These are phyloP conservation scores for Babylonia areolata DNA, from an alignment of 1,140 invertebrate species.

Conservation along the genomic window DNA sequence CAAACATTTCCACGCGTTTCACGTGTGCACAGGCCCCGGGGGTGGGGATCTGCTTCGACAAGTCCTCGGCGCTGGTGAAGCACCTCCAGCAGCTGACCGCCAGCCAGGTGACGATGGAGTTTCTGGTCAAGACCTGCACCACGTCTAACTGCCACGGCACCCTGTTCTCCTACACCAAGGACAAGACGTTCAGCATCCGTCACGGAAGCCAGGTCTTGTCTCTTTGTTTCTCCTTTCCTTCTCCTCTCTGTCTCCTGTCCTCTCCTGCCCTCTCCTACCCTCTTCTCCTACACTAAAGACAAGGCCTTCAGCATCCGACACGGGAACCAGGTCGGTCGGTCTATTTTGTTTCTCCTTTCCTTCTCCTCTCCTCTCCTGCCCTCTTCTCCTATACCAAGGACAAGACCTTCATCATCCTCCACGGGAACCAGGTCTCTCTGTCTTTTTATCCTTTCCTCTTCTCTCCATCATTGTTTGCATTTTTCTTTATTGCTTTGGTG, in stretches of 20 bases:
- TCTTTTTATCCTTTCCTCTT: too few relatives aligned
- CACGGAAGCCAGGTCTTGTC: neutral
- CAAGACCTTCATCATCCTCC: too few relatives aligned
- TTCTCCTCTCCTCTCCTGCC: too few relatives aligned
- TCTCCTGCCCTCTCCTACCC: neutral
- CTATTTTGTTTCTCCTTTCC: too few relatives aligned
- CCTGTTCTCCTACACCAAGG: neutral
- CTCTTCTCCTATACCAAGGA: neutral
- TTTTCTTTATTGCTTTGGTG: too few relatives aligned
- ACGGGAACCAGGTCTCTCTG: too few relatives aligned
- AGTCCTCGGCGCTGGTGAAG: conserved; percentile 14
- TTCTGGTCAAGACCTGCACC: conserved; percentile 6
- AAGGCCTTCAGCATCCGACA: too few relatives aligned
- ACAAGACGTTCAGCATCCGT: neutral
- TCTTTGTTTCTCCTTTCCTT: neutral
- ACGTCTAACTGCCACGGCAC: neutral
- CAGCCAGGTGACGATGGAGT: neutral
- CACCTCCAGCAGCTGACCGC: neutral
- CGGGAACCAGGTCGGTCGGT: too few relatives aligned
- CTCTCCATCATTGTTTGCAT: too few relatives aligned
- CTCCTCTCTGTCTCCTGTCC: too few relatives aligned
- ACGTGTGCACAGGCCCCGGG: neutral
- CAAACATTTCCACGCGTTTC: too few relatives aligned
- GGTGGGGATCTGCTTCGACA: neutral
- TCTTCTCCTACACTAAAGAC: neutral